phyloP scores from a whole-genome alignment of 2,888 invertebrate species.

The Epistrophe eligans region DNA sequence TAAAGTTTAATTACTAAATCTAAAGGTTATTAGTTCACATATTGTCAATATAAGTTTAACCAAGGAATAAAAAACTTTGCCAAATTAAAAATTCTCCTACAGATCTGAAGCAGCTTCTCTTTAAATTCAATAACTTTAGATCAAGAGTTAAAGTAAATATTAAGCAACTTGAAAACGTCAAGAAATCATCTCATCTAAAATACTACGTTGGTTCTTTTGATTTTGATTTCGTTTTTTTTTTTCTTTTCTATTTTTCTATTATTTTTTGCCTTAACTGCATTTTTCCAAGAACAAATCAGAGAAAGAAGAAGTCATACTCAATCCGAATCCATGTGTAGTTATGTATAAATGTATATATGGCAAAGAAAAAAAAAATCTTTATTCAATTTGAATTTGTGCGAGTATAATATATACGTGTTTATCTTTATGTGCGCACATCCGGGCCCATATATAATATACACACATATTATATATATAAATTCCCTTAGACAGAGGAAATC shows the following conservation, averaged over 20 bases:
- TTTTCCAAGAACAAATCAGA: slow-evolving; percentile 51
- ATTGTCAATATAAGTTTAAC: no score
- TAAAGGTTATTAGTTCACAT: no score
- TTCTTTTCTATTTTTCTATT: not conserved
- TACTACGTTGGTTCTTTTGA: not conserved
- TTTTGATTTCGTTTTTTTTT: not conserved
- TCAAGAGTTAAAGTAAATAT: slow-evolving; percentile 52
- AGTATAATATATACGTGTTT: slow-evolving; percentile 63
- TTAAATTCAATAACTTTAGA: slow-evolving; percentile 4
- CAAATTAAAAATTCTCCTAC: not conserved
- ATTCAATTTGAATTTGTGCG: slow-evolving; percentile 71
- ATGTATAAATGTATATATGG: not conserved
- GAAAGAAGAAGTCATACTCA: slow-evolving; percentile 47
- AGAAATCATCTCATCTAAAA: slow-evolving; percentile 51
- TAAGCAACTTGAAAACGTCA: slow-evolving; percentile 58
- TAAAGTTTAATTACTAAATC: no score
- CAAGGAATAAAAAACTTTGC: no score
- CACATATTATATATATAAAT: not conserved
- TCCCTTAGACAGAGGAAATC: slow-evolving; percentile 63
- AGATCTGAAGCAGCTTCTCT: not conserved
- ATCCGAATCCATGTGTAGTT: slow-evolving; percentile 49
- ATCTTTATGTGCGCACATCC: slow-evolving; percentile 67
- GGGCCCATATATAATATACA: slow-evolving; percentile 5
- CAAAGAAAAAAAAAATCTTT: slow-evolving; percentile 45
- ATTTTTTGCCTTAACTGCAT: slow-evolving; percentile 43